phyloP scores from a whole-genome alignment of 2,888 invertebrate genomes.

The Lasioglossum figueresi region DNA sequence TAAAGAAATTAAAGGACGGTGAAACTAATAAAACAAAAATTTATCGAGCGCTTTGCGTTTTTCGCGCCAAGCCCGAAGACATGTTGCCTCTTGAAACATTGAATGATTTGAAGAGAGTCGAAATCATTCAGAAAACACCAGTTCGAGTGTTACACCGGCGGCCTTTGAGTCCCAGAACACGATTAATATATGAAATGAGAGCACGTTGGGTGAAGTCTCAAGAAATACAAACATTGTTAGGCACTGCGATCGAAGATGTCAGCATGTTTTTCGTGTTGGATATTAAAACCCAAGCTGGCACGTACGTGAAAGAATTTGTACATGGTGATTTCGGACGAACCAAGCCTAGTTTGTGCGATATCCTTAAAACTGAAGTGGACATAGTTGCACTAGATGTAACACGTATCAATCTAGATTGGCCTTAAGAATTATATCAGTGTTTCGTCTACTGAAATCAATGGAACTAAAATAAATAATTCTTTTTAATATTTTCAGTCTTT shows the following conservation, averaged over 20 bases:
- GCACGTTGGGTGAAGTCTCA: constrained; percentile 82
- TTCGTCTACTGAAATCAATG: neutral
- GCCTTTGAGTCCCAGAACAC: constrained; percentile 89
- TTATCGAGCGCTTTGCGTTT: constrained; percentile 92
- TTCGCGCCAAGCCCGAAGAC: constrained; percentile 82
- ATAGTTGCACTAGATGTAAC: constrained; percentile 96
- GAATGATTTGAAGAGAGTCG: constrained; percentile 85
- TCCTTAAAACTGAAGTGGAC: constrained; percentile 90
- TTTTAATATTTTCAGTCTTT: neutral
- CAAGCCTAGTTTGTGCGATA: constrained; percentile 89
- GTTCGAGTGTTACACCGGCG: constrained; percentile 95
- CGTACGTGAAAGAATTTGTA: constrained; percentile 98
- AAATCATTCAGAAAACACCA: constrained; percentile 93
- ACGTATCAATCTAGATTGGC: constrained; percentile 91
- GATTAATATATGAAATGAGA: constrained; percentile 88
- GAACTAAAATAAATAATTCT: neutral
- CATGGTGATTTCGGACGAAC: constrained; percentile 98
- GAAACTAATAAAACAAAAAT: constrained; percentile 95
- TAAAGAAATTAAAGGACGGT: constrained; percentile 91
- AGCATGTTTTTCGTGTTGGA: constrained; percentile 87
- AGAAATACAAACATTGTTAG: constrained; percentile 66
- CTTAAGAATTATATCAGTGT: constrained; percentile 78
- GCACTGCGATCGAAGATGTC: constrained; percentile 35
- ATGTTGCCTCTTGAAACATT: constrained; percentile 85
- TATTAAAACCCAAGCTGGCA: constrained; percentile 94